Percentiles rank a stretch among this genome's conserved stretches.
Conservation (phyloP, 2,888 invertebrate genomes). For the Limnephilus auricula region DNA sequence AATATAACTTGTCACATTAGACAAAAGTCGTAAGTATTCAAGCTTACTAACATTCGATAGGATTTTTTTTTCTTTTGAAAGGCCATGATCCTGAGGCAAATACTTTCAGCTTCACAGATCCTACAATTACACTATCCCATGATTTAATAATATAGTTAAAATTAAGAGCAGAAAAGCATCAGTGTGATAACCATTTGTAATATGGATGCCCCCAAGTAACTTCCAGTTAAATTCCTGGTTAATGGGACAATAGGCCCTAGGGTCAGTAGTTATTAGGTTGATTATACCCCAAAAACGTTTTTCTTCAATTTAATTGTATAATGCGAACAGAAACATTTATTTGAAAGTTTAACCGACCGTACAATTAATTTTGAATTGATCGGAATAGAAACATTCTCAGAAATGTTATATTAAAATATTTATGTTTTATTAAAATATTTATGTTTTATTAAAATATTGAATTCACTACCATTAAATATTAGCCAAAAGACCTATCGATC, state of each 20-base stretch:
- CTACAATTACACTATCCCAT: too few species aligned
- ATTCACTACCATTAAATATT: too few species aligned
- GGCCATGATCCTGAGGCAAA: too few species aligned
- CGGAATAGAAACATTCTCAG: neutral
- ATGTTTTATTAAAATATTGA: too few species aligned
- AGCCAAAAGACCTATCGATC: too few species aligned
- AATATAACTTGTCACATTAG: too few species aligned
- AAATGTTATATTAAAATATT: neutral
- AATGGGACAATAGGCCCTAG: conserved; percentile 54
- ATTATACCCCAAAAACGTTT: conserved; percentile 11
- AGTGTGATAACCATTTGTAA: conserved; percentile 51
- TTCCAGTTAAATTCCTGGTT: conserved; percentile 65
- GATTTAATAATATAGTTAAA: neutral
- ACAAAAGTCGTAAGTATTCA: too few species aligned
- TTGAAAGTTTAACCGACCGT: conserved; percentile 33
- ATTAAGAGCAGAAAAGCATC: conserved; percentile 33
- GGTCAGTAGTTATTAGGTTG: conserved; percentile 45
- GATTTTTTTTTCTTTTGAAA: too few species aligned
- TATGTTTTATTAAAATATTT: neutral
- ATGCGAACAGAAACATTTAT: conserved; percentile 58
- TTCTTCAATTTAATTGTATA: conserved; percentile 50
- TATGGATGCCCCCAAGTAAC: conserved; percentile 58
- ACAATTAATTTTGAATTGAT: neutral
- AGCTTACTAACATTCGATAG: too few species aligned
- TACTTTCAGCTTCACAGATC: too few species aligned